Base-by-base conservation (phyloP, 2,113 vertebrate species). In the Edolisoma coerulescens region DNA sequence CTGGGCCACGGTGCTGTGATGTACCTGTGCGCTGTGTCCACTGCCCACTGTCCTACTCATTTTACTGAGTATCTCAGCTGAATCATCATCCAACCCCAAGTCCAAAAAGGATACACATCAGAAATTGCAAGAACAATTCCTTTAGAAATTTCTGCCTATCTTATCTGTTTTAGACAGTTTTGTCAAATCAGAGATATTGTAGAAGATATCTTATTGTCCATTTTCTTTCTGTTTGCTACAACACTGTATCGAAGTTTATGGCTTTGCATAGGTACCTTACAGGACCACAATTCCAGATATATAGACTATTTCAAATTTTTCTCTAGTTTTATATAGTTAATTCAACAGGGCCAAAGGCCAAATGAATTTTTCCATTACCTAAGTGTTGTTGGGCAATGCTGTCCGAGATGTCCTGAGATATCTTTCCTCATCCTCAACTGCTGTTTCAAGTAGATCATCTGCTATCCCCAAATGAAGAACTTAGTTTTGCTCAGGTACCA, bases 11-110 rank as follows among this genome's bases (percentile, higher is more conserved):
- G 7, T 81, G 52, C 16, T 56, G 11, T 9, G 3, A 4, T 32
- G 7, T 54, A 17, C 16, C 37, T 28, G 18, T 68, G 26, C 23
- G 10, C 22, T 12, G 15, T 19, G 27, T 45, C 22, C 63, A 53
- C 15, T 39, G 23, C 15, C 47, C 15, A 3, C 39, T 23, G 27
- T 71, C 7, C 49, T 69, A 61, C 14, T 45, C 11, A 42, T 27
- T 87, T 78, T 63, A 59, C 3, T 69, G 33, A 67, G 5, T 37
- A 42, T 54, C 42, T 92, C 27, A 27, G 42, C 45, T 37, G 6
- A 27, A n/a, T 20, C 7, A 3, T n/a, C 18, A 41, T 69, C n/a
- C 11, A 71, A 2, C 5, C 2, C 16, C 1, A 1, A 45, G 14
- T 67, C 23, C 33, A 39, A 74, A 90, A 45, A 50, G 3, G 6